Evolutionary conservation across 2,113 vertebrate species (phyloP).

Genomic region (Tetrax tetrax): DNA sequence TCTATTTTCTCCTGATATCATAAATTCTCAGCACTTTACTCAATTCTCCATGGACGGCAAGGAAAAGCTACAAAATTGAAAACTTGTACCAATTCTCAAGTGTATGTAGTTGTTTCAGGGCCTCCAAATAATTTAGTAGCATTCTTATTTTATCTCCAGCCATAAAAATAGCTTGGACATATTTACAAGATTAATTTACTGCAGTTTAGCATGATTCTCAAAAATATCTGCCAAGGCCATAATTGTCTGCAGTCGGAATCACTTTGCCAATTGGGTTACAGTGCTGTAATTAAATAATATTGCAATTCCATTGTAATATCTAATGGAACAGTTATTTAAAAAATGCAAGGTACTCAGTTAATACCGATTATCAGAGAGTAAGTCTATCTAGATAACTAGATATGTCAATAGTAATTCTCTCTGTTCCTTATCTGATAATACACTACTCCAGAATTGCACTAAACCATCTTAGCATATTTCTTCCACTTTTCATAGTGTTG

Average conservation of each 20-base stretch:
- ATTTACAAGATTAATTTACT: neutral
- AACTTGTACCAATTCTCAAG: neutral
- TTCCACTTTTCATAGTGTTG: neutral
- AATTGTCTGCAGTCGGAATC: neutral
- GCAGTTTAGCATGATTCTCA: neutral
- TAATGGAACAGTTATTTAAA: neutral
- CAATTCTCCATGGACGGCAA: neutral
- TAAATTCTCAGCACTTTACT: constrained; percentile 21
- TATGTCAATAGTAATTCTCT: neutral
- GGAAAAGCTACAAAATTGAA: neutral
- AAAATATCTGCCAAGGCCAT: neutral
- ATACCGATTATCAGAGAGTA: neutral
- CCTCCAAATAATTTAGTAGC: neutral
- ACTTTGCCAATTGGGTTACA: neutral
- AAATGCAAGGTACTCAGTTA: neutral
- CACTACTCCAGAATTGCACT: neutral
- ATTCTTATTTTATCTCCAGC: neutral
- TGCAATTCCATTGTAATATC: neutral
- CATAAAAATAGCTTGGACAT: neutral
- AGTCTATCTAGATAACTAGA: neutral
- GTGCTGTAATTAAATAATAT: neutral
- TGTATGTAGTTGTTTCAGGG: neutral
- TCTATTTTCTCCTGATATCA: neutral
- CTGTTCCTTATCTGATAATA: neutral
- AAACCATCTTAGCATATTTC: neutral